phyloP scores from a whole-genome alignment of 2,888 invertebrate species.

The Eupithecia vulgata region DNA sequence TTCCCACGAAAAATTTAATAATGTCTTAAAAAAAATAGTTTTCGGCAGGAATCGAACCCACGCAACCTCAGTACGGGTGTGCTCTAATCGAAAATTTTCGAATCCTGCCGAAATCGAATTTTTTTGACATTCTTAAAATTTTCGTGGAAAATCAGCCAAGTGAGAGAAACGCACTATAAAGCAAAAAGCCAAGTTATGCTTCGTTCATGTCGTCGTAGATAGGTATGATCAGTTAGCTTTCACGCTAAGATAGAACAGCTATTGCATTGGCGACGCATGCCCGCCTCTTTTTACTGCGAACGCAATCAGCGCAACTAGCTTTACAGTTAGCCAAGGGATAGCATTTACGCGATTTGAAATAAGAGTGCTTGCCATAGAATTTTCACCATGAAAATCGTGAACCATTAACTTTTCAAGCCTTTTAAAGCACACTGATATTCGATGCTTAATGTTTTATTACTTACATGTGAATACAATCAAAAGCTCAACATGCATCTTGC shows the following conservation, averaged over 20 bases:
- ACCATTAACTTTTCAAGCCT: neutral
- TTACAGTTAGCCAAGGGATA: constrained; percentile 60
- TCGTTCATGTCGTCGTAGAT: neutral
- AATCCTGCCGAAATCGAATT: too few relatives aligned
- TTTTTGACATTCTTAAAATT: too few relatives aligned
- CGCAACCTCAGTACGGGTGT: too few relatives aligned
- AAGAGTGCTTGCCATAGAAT: neutral
- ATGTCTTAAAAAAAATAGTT: too few relatives aligned
- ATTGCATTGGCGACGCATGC: constrained; percentile 52
- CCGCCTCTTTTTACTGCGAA: constrained; percentile 55
- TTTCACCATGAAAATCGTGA: neutral
- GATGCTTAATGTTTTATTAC: too few relatives aligned
- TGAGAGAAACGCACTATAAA: too few relatives aligned
- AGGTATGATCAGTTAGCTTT: constrained; percentile 4
- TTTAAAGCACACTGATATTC: neutral
- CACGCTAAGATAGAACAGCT: constrained; percentile 16
- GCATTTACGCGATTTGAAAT: constrained; percentile 47
- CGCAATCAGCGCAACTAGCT: constrained; percentile 58
- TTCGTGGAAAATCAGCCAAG: too few relatives aligned
- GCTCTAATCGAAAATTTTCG: too few relatives aligned
- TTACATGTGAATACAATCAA: too few relatives aligned
- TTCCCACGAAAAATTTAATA: too few relatives aligned
- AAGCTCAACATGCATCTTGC: too few relatives aligned
- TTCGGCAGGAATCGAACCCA: too few relatives aligned
- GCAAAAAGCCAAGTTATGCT: constrained; percentile 1